Percentiles rank a stretch among this genome's conserved stretches.
Evolutionary conservation across 2,113 vertebrate genomes (phyloP).

Genomic region (Sinocyclocheilus rhinocerous): DNA sequence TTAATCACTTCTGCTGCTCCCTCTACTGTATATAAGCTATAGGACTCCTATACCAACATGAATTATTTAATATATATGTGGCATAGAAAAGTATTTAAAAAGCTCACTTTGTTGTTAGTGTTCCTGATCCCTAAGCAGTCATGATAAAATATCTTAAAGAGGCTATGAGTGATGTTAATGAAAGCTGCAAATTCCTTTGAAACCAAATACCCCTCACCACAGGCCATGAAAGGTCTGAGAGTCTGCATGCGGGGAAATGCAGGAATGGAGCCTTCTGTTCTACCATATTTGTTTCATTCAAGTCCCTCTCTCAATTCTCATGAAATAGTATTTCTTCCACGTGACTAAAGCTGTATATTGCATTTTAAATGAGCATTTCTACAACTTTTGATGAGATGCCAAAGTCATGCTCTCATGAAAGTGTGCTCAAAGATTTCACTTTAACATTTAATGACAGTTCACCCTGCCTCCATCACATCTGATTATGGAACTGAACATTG

Average conservation of each 20-base stretch:
- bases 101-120: not conserved
- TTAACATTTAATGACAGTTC: conserved; percentile 31
- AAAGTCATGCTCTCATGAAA: not conserved
- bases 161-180: conserved; percentile 8
- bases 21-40: not conserved
- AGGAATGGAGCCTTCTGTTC: not conserved
- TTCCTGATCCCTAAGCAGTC: not conserved
- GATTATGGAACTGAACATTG: conserved; percentile 27
- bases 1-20: not conserved
- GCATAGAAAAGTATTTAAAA: not conserved
- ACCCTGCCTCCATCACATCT: not conserved
- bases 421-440: not conserved
- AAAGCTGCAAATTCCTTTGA: conserved; percentile 30
- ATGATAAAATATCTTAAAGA: not conserved
- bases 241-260: conserved; percentile 16
- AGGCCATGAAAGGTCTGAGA: conserved; percentile 1
- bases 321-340: not conserved
- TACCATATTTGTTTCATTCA: not conserved
- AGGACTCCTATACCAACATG: not conserved
- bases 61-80: not conserved
- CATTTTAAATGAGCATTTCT: not conserved
- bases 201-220: not conserved
- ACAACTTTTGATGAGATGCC: not conserved
- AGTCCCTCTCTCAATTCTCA: not conserved
- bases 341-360: not conserved